Conservation (phyloP, 2,888 invertebrate genomes). For the Meteorus cinctellus region DNA sequence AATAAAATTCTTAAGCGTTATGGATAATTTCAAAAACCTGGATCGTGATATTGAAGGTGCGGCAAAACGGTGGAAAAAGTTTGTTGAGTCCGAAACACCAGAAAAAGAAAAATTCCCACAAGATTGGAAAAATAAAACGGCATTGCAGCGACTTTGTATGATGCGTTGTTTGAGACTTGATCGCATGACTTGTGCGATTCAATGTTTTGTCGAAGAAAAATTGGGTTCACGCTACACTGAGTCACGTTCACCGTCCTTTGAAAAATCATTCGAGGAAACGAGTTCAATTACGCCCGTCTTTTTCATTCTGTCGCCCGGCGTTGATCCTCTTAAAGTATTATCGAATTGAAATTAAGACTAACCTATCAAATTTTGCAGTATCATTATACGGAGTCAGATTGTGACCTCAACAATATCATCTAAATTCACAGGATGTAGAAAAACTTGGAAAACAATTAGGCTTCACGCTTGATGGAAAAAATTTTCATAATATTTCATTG, state of each 20-base stretch:
- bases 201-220: constrained; percentile 90
- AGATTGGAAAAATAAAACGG: constrained; percentile 94
- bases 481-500: constrained; percentile 93
- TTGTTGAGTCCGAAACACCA: constrained; percentile 92
- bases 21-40: constrained; percentile 87
- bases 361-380: not conserved
- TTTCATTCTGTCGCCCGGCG: constrained; percentile 95
- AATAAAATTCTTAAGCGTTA: constrained; percentile 83
- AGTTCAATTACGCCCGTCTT: constrained; percentile 90
- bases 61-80: constrained; percentile 93
- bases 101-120: constrained; percentile 96
- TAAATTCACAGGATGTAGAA: constrained; percentile 83
- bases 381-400: not conserved
- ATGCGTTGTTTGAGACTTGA: constrained; percentile 93
- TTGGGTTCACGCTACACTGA: constrained; percentile 88
- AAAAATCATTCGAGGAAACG: constrained; percentile 90
- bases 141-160: constrained; percentile 91
- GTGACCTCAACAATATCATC: not conserved
- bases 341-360: not conserved
- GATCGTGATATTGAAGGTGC: constrained; percentile 95
- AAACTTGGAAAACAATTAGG: constrained; percentile 87
- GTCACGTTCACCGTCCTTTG: constrained; percentile 85
- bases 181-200: constrained; percentile 94
- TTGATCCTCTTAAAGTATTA: constrained; percentile 89
- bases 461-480: constrained; percentile 85